Base-by-base conservation (phyloP, 92 coral and sea anemone genomes). In the Zoanthus sansibaricus region DNA sequence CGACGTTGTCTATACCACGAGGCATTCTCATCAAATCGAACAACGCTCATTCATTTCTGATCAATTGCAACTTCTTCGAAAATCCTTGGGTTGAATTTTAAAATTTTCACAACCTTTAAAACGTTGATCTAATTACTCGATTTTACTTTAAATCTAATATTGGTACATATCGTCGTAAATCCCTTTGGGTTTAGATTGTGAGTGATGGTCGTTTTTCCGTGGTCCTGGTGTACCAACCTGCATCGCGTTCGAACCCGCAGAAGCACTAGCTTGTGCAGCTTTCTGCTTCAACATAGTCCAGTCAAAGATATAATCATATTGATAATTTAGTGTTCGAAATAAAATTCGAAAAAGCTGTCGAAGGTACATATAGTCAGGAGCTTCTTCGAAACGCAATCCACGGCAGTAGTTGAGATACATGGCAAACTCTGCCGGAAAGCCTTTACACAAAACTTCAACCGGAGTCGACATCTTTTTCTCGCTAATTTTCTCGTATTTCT, bases 351-450 rank as follows among this genome's bases (percentile, higher is more conserved):
- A 96, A 80, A 96, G 91, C 93, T 96, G 99, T 56, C 99, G 92
- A 9, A 96, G 93, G 72, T 96, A 96, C 99, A 96, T 96, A 93
- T 96, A 96, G 48, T 96, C 99, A 9, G 99, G 99, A 17, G 94
- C 94, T 71, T 96, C 99, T 79, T 93, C 98, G 55, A 96, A 96
- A 51, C 98, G 98, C 37, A 96, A 91, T 11, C 98, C 98, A 71
- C 98, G 95, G 89, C 99, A 96, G 82, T 96, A 96, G 92, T 96
- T 96, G 37, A 96, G 95, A 77, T 96, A 96, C 99, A 96, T 96
- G 68, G 99, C 99, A 86, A 96, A 96, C 92, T 96, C 99, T 11
- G 99, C 99, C 8, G 99, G 99, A 94, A 96, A 96, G 54, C 99
- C 99, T 75, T 95, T 93, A 85, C 99, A 96, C 80, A 96, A 93